Evolutionary conservation across 2,888 invertebrate species (phyloP).

Genomic region (Acronicta aceris): DNA sequence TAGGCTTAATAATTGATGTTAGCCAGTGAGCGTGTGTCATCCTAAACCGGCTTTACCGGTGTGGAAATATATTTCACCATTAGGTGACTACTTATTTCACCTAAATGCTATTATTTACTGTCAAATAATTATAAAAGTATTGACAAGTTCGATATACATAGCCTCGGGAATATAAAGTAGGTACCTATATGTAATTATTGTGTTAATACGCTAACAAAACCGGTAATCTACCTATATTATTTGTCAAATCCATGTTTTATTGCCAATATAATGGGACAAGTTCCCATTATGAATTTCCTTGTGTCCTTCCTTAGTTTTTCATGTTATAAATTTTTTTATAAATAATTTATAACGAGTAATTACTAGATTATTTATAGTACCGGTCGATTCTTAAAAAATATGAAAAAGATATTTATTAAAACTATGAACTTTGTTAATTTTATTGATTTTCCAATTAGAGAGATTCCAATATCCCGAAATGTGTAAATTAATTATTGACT

Average conservation of each 20-base stretch:
- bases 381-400: too few species aligned
- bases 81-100: constrained; percentile 54
- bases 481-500: too few species aligned
- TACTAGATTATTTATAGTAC: too few species aligned
- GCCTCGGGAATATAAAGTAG: constrained; percentile 8
- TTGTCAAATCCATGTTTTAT: constrained; percentile 50
- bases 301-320: constrained; percentile 22
- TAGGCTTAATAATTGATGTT: constrained; percentile 67
- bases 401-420: too few species aligned
- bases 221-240: constrained; percentile 47
- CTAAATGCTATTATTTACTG: constrained; percentile 46
- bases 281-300: constrained; percentile 27
- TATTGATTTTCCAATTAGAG: too few species aligned
- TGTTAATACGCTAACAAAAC: constrained; percentile 31
- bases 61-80: constrained; percentile 73
- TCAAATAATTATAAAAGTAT: constrained; percentile 19
- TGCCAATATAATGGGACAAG: constrained; percentile 47
- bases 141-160: constrained; percentile 20
- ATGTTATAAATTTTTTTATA: not conserved
- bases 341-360: too few species aligned
- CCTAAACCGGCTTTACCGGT: constrained; percentile 69
- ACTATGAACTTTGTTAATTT: too few species aligned
- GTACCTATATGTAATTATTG: constrained; percentile 26
- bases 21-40: constrained; percentile 65
- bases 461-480: too few species aligned